Conservation (phyloP, 2,888 invertebrate species). For the Ophonus ardosiacus region DNA sequence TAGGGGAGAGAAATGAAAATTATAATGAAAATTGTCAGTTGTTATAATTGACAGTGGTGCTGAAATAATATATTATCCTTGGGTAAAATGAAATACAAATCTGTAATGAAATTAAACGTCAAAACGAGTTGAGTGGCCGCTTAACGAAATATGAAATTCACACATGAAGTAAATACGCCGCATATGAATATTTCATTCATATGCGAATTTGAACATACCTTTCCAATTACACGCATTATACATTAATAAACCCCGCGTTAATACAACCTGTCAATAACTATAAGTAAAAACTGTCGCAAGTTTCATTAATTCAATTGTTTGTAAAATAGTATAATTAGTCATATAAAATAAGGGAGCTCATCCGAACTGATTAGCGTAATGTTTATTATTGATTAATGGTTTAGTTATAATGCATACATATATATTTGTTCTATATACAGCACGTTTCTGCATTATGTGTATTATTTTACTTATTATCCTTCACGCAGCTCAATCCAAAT, state of each 20-base stretch:
- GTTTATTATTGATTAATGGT: conserved; percentile 29
- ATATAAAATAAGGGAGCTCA: conserved; percentile 28
- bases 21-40: conserved; percentile 28
- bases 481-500: neutral
- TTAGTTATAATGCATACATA: conserved; percentile 2
- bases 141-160: conserved; percentile 20
- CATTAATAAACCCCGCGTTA: conserved; percentile 24
- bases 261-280: conserved; percentile 29
- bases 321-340: conserved; percentile 47
- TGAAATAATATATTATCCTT: conserved; percentile 22
- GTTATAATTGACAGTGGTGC: conserved; percentile 10
- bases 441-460: conserved; percentile 22
- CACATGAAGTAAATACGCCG: conserved; percentile 29
- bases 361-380: conserved; percentile 6
- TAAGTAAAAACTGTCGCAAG: conserved; percentile 2
- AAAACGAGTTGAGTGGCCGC: conserved; percentile 15
- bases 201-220: conserved; percentile 37
- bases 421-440: conserved; percentile 8
- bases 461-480: conserved; percentile 31
- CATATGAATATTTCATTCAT: conserved; percentile 22
- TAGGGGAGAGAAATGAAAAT: conserved; percentile 2
- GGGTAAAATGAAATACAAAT: conserved; percentile 27
- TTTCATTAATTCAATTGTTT: conserved; percentile 48
- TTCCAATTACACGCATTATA: conserved; percentile 40
- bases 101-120: conserved; percentile 31